Base-by-base conservation (phyloP, 2,888 invertebrate species). In the Chymomyza procnemis region DNA sequence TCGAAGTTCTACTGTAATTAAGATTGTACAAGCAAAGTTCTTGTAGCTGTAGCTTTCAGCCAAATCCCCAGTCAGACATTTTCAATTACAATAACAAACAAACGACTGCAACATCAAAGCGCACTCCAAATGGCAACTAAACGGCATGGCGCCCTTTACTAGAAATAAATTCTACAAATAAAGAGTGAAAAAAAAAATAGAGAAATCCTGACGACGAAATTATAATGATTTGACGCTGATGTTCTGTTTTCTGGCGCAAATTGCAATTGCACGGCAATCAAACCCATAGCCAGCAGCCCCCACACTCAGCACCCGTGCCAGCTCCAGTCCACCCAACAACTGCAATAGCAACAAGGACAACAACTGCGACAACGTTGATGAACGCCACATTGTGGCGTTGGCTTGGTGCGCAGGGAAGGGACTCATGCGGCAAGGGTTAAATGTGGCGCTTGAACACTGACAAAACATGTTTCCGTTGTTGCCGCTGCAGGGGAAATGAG, bases 171-270 rank as follows among this genome's bases (percentile, higher is more conserved):
- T 41, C 34, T 26, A 26, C 26, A 6, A 26, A 1, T 26, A 22
- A 19, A 65, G 30, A 66, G 62, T 54, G 50, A 54, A 46, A 34
- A 67, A 61, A 57, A 30, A 61, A 56, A 30, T 56, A 55, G 16
- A 50, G 48, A 78, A 78, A 76, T 76, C 78, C 77, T 79, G 77
- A 75, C 78, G 64, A 74, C 84, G 71, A 84, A 84, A 84, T 84
- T 84, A 83, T 81, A 83, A 83, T 83, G 85, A 83, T 83, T 83
- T 86, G 86, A 84, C 86, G 81, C 86, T 86, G 82, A 81, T 84
- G 83, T 75, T 86, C 75, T 86, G 85, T 79, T 73, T 19, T 47
- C 75, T 80, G 86, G 86, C 86, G 81, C 85, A 83, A 83, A 83
- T 86, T 83, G 82, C 86, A 83, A 83, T 83, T 83, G 80, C 74